Evolutionary conservation across 1,140 invertebrate genomes (phyloP), one percentile per base, ranked within the genome.

Genomic region (Yoshiicerus persimilis): DNA sequence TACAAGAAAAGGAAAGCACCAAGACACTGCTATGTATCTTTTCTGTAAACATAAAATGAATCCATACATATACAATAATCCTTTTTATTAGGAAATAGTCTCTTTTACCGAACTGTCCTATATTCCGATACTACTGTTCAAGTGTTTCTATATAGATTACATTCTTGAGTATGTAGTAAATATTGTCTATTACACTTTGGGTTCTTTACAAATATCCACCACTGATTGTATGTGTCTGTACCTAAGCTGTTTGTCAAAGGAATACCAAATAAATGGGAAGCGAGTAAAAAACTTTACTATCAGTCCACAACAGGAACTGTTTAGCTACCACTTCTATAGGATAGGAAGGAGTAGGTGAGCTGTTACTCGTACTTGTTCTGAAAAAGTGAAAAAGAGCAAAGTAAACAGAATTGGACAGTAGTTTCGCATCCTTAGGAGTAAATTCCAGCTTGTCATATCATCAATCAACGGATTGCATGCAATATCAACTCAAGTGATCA

Each of bases 401-500:
- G 75, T 70, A 70, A 70, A 70, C 75, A 80, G 75, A 38, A 80
- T 34, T 30, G 32, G 75, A n/a, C 75, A 80, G 30, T 38, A 80
- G 75, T 80, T 80, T 36, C 32, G 75, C 32, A 80, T 80, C 32
- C 32, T 32, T 80, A 80, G n/a, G 75, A 80, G 75, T 38, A 80
- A 20, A 80, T 80, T 80, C 75, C 75, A 34, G 16, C 32, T 80
- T 80, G 75, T 80, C 75, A 80, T 80, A 80, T 80, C 75, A 80
- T 80, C 75, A 80, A 80, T 80, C 75, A 80, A 80, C 75, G 34
- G 75, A 80, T 80, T 38, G 34, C 32, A 80, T 80, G 75, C 75
- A 80, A 80, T 80, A 80, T 80, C 75, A 80, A 80, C 75, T 32
- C 30, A 80, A 36, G 75, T 80, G 75, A 80, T 80, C 75, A 80